phyloP scores from a whole-genome alignment of 2,888 invertebrate species.

The Polymixis lichenea region DNA sequence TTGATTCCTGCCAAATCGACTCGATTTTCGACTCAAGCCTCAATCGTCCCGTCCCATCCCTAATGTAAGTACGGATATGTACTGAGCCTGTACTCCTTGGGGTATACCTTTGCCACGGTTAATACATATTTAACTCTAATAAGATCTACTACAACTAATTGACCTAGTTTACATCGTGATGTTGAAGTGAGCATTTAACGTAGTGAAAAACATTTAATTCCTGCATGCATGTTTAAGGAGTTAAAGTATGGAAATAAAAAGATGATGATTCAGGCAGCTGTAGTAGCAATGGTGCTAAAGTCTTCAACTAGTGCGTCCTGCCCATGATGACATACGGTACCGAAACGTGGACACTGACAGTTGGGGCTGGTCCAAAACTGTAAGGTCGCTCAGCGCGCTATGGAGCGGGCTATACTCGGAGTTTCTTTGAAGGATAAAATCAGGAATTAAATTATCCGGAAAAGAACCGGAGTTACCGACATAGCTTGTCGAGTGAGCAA shows the following conservation, averaged over 20 bases:
- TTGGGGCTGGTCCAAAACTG: no score
- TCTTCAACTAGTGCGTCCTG: no score
- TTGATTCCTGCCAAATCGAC: constrained; percentile 7
- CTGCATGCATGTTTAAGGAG: not conserved
- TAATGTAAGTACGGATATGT: constrained; percentile 38
- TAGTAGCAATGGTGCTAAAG: no score
- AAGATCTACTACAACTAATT: constrained; percentile 51
- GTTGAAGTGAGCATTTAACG: constrained; percentile 8
- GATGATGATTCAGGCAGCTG: no score
- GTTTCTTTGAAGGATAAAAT: no score
- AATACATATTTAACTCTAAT: constrained; percentile 52
- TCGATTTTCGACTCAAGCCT: not conserved
- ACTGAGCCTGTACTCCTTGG: constrained; percentile 20
- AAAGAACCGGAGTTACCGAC: no score
- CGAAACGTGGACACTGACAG: no score
- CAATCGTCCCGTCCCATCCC: constrained; percentile 23
- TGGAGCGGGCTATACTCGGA: no score
- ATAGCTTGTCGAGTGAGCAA: no score
- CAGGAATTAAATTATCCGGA: no score
- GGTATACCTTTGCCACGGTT: constrained; percentile 50
- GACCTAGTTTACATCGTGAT: constrained; percentile 26
- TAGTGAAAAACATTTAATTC: not conserved
- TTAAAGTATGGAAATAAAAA: not conserved
- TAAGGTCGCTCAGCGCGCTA: no score
- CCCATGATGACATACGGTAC: no score